These are phyloP conservation scores for Plotosus lineatus DNA, from an alignment of 2,113 vertebrate species.

Conservation along the genomic window DNA sequence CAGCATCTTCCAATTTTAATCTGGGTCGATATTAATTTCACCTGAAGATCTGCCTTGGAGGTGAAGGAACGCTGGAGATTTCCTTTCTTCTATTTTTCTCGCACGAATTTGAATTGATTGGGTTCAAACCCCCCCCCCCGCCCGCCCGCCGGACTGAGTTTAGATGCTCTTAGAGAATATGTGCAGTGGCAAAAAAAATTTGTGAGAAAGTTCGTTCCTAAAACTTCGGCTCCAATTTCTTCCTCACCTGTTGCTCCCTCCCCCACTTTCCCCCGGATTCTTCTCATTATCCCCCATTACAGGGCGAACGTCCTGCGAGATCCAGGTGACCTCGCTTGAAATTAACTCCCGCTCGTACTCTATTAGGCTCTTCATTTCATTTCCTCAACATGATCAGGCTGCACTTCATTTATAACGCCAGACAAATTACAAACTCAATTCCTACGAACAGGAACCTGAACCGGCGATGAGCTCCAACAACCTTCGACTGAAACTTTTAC, in stretches of 20 bases:
- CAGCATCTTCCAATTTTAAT: background rate
- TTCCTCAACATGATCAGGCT: background rate
- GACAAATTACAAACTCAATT: too few relatives aligned
- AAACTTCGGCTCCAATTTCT: background rate
- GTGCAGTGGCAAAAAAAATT: background rate
- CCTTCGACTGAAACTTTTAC: too few relatives aligned
- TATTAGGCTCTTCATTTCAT: background rate
- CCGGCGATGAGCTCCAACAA: background rate
- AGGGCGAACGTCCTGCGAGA: background rate
- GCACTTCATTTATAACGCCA: background rate
- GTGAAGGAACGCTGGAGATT: too few relatives aligned
- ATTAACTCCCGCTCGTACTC: background rate
- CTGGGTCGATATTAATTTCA: background rate
- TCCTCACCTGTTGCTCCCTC: background rate
- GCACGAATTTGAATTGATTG: background rate
- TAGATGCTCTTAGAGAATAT: background rate
- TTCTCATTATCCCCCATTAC: background rate
- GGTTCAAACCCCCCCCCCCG: background rate
- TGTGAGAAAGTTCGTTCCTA: background rate
- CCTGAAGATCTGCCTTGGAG: background rate
- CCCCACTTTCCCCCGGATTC: background rate
- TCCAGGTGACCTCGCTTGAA: background rate
- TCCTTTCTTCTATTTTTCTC: background rate
- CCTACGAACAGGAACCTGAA: too few relatives aligned
- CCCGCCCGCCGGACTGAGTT: background rate